Evolutionary conservation across 2,888 invertebrate species (phyloP).

Genomic region (Cheiracanthium punctorium): DNA sequence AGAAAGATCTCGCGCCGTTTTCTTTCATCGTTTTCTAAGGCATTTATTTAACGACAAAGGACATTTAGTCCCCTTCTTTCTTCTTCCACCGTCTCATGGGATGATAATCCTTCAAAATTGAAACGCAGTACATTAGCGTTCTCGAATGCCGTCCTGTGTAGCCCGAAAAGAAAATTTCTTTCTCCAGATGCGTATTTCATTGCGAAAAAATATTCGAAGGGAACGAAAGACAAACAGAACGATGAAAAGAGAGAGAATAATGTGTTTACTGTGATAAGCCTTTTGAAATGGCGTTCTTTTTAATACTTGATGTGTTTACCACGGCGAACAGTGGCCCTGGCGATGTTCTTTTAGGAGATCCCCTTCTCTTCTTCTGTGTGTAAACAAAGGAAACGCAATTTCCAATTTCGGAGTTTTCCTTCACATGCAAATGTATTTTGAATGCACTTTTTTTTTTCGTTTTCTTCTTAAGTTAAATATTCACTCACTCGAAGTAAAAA

Average conservation of each 20-base stretch:
- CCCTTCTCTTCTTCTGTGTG: slow-evolving; percentile 38
- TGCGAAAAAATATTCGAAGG: slow-evolving; percentile 42
- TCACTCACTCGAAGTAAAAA: slow-evolving; percentile 58
- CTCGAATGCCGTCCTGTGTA: slow-evolving; percentile 7
- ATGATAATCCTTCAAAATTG: slow-evolving; percentile 69
- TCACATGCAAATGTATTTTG: slow-evolving; percentile 68
- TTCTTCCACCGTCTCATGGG: slow-evolving; percentile 43
- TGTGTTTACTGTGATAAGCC: slow-evolving; percentile 69
- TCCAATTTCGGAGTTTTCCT: slow-evolving; percentile 57
- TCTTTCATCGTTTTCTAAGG: slow-evolving; percentile 37
- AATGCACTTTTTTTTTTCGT: slow-evolving; percentile 41
- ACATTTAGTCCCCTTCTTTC: slow-evolving; percentile 45
- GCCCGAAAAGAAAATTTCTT: slow-evolving; percentile 46
- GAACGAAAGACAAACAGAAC: slow-evolving; percentile 54
- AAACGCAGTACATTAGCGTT: slow-evolving; percentile 61
- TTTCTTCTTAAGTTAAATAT: slow-evolving; percentile 53
- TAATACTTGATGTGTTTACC: slow-evolving; percentile 69
- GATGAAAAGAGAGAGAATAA: slow-evolving; percentile 66
- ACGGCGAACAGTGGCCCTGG: slow-evolving; percentile 23
- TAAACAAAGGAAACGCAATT: slow-evolving; percentile 69
- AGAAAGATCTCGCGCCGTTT: slow-evolving; percentile 6
- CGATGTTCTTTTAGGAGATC: slow-evolving; percentile 55
- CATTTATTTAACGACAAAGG: slow-evolving; percentile 67
- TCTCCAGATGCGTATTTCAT: slow-evolving; percentile 63
- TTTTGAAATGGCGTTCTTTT: slow-evolving; percentile 68